Conservation (phyloP, 2,113 vertebrate species). For the Mionectes macconnelli region DNA sequence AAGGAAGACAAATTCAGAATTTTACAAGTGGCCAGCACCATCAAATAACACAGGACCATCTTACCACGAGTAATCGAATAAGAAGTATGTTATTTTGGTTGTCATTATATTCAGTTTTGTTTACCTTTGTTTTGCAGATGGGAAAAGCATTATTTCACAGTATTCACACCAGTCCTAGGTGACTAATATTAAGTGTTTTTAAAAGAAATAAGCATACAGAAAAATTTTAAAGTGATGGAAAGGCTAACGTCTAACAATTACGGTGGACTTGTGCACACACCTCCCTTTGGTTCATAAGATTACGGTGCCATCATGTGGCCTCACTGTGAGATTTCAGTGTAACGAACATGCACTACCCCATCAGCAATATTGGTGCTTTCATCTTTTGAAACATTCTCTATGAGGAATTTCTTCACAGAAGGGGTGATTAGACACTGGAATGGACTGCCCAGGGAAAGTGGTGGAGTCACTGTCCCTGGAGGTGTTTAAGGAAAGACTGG, state of each 20-base stretch:
- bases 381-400: background rate
- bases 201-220: background rate
- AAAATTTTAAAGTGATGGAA: background rate
- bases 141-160: background rate
- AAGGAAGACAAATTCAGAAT: background rate
- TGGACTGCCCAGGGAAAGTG: too few relatives aligned
- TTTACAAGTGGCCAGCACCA: background rate
- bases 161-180: background rate
- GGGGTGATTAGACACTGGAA: background rate
- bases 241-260: background rate
- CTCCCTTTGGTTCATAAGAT: background rate
- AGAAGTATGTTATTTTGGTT: background rate
- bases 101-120: background rate
- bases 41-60: background rate
- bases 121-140: background rate
- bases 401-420: background rate
- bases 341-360: background rate
- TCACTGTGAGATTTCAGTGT: background rate
- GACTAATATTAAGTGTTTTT: background rate
- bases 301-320: conserved; percentile 5
- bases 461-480: too few relatives aligned
- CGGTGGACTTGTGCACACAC: fast-evolving
- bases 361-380: background rate
- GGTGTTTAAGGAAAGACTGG: background rate
- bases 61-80: background rate